A percentile compares a stretch with the other conserved stretches of the same genome.
phyloP scores from a whole-genome alignment of 2,888 invertebrate genomes.

The Andrena camellia region DNA sequence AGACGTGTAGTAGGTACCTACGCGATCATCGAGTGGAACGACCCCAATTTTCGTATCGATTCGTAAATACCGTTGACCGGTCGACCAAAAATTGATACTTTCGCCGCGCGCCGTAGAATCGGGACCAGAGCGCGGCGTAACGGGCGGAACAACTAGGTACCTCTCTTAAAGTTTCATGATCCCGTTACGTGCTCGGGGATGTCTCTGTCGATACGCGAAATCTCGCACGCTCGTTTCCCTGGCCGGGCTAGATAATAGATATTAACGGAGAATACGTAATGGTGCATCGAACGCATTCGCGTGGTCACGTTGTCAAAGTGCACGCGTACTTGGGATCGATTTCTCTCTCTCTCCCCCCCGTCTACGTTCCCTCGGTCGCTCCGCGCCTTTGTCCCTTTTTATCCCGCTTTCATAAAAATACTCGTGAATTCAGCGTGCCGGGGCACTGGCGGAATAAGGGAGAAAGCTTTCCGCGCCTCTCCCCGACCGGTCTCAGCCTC shows the following conservation, averaged over 20 bases:
- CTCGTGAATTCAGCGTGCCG: slow-evolving; percentile 34
- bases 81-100: background rate
- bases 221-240: background rate
- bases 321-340: slow-evolving; percentile 60
- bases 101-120: background rate
- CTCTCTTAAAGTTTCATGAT: no score
- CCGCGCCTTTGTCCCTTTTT: slow-evolving; percentile 45
- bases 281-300: slow-evolving; percentile 52
- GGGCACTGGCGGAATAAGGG: slow-evolving; percentile 32
- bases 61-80: background rate
- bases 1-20: background rate
- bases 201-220: background rate
- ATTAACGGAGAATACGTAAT: slow-evolving; percentile 43
- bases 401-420: slow-evolving; percentile 46
- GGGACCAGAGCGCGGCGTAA: background rate
- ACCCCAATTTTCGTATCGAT: background rate
- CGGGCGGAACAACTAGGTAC: no score
- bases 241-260: slow-evolving; percentile 12
- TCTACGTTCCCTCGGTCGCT: background rate
- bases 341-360: background rate
- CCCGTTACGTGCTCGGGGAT: background rate
- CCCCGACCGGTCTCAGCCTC: slow-evolving; percentile 21
- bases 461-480: slow-evolving; percentile 30
- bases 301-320: slow-evolving; percentile 54
- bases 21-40: background rate